Conservation (phyloP, 2,797 vertebrate genomes). For the Vespertilio murinus region DNA sequence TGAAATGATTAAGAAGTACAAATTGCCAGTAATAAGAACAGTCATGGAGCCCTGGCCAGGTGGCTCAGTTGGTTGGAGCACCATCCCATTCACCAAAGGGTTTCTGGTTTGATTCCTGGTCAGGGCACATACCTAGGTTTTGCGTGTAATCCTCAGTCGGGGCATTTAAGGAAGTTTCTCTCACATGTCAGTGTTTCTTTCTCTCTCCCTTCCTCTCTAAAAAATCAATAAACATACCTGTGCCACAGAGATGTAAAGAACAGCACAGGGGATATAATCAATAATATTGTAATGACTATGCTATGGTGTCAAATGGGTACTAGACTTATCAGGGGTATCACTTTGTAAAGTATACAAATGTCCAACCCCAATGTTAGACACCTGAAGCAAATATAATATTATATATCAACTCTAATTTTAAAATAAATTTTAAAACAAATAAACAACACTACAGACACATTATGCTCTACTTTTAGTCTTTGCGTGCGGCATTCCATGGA, state of each 20-base stretch:
- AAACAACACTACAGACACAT: neutral
- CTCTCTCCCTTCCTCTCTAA: neutral
- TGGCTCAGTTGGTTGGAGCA: neutral
- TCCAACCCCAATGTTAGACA: neutral
- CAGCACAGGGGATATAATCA: neutral
- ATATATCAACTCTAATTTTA: neutral
- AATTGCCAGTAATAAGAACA: neutral
- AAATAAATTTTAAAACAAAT: neutral
- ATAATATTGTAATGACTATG: neutral
- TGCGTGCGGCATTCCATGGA: neutral
- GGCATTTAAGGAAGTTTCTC: neutral
- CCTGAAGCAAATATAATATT: neutral
- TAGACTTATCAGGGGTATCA: neutral
- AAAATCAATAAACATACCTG: neutral
- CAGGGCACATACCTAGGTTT: neutral
- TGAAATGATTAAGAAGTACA: neutral
- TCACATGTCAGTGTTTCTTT: neutral
- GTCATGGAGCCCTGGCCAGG: neutral
- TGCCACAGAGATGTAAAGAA: neutral
- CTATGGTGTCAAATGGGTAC: neutral
- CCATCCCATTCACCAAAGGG: neutral
- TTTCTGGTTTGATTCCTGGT: neutral
- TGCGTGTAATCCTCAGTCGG: neutral
- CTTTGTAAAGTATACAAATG: neutral
- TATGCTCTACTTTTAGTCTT: neutral